These are phyloP conservation scores for Muscina levida DNA, from an alignment of 2,888 invertebrate genomes.

Conservation along the genomic window DNA sequence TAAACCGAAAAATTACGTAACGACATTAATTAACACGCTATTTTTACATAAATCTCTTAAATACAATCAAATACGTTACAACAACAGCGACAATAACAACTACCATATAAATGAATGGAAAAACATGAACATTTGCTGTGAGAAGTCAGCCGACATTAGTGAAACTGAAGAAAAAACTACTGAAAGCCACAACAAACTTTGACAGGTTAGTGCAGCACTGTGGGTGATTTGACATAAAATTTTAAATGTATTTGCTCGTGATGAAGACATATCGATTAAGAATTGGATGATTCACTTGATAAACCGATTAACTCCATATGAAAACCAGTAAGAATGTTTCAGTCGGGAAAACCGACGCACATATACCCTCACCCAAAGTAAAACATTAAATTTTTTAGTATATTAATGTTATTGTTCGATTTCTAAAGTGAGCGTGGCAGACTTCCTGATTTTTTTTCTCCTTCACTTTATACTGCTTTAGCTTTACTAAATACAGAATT, in stretches of 20 bases:
- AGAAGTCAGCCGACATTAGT: conserved; percentile 35
- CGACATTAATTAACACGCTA: conserved; percentile 66
- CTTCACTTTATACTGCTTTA: conserved; percentile 16
- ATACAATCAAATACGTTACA: conserved; percentile 15
- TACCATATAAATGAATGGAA: conserved; percentile 14
- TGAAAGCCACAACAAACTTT: conserved; percentile 54
- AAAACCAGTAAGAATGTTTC: too few relatives aligned
- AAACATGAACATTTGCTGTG: conserved; percentile 58
- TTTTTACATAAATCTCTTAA: conserved; percentile 62
- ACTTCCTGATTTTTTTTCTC: conserved; percentile 32
- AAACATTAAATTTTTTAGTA: too few relatives aligned
- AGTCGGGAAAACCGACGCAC: too few relatives aligned
- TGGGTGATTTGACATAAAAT: not conserved
- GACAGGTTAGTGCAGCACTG: conserved; percentile 48
- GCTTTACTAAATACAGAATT: too few relatives aligned
- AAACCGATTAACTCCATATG: too few relatives aligned
- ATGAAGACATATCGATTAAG: too few relatives aligned
- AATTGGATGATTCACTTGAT: too few relatives aligned
- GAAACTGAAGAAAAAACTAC: conserved; percentile 14
- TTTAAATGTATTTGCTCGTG: too few relatives aligned
- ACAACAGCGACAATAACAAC: not conserved
- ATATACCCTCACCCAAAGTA: too few relatives aligned
- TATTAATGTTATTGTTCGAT: too few relatives aligned
- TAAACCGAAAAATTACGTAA: conserved; percentile 57
- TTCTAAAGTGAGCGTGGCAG: too few relatives aligned